Evolutionary conservation across 2,113 vertebrate genomes (phyloP).

Genomic region (Ochotona curzoniae): DNA sequence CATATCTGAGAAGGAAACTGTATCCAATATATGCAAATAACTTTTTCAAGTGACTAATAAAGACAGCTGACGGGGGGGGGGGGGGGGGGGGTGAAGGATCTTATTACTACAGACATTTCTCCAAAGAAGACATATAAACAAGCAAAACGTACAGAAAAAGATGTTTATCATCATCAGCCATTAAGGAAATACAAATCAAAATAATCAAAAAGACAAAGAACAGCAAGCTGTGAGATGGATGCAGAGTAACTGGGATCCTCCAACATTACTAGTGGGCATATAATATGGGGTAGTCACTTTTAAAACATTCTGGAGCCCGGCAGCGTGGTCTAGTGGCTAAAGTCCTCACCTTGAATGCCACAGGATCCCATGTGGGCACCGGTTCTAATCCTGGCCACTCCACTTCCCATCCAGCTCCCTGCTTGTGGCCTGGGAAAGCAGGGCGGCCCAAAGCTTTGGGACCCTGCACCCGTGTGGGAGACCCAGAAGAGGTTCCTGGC

Average conservation of each 20-base stretch:
- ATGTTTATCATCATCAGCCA: background rate
- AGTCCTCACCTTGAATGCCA: no score
- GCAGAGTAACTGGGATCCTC: background rate
- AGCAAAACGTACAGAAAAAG: background rate
- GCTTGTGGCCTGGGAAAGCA: no score
- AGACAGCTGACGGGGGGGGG: background rate
- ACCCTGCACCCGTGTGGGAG: no score
- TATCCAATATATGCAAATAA: background rate
- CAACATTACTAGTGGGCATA: background rate
- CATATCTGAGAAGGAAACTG: background rate
- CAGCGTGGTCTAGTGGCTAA: no score
- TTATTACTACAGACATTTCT: background rate
- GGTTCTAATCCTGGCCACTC: no score
- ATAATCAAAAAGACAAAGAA: background rate
- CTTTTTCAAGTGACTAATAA: background rate
- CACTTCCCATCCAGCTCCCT: no score
- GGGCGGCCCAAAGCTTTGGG: no score
- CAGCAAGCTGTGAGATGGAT: background rate
- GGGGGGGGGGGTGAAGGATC: background rate
- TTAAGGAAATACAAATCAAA: background rate
- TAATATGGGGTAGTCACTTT: background rate
- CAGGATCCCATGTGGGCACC: no score
- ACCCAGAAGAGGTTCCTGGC: no score
- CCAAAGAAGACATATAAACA: background rate
- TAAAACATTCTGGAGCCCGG: background rate